phyloP scores from a whole-genome alignment of 2,797 vertebrate species.

The Echiichthys vipera region DNA sequence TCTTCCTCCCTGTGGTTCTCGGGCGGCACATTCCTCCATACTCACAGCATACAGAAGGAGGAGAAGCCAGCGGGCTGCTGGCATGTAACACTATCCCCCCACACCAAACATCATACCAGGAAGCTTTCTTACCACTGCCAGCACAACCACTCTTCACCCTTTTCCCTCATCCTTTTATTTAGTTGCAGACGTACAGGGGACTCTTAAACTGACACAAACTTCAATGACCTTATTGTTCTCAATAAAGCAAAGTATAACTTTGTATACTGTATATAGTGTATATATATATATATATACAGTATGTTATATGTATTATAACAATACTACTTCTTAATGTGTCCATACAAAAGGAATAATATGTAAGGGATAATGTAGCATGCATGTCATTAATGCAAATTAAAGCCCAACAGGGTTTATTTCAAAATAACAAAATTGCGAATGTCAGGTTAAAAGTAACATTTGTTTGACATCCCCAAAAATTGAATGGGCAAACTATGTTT shows the following conservation, averaged over 20 bases:
- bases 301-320: neutral
- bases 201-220: slow-evolving; percentile 27
- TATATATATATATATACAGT: neutral
- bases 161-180: slow-evolving; percentile 42
- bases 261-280: too few relatives aligned
- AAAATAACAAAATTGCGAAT: too few relatives aligned
- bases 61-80: slow-evolving; percentile 72
- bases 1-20: slow-evolving; percentile 74
- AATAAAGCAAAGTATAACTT: too few relatives aligned
- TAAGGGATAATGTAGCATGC: too few relatives aligned
- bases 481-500: neutral
- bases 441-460: neutral
- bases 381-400: too few relatives aligned
- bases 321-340: neutral
- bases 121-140: slow-evolving; percentile 60
- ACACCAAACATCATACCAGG: slow-evolving; percentile 73
- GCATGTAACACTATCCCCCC: slow-evolving; percentile 73
- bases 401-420: too few relatives aligned
- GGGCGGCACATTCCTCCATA: slow-evolving; percentile 75
- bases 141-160: slow-evolving; percentile 44
- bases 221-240: slow-evolving; percentile 5
- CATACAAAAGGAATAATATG: slow-evolving; percentile 5
- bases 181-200: slow-evolving; percentile 17
- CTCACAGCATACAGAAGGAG: slow-evolving; percentile 60
- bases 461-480: neutral